Evolutionary conservation across 2,797 vertebrate genomes (phyloP), one percentile per base, ranked within the genome.

Genomic region (Serranus cabrilla): DNA sequence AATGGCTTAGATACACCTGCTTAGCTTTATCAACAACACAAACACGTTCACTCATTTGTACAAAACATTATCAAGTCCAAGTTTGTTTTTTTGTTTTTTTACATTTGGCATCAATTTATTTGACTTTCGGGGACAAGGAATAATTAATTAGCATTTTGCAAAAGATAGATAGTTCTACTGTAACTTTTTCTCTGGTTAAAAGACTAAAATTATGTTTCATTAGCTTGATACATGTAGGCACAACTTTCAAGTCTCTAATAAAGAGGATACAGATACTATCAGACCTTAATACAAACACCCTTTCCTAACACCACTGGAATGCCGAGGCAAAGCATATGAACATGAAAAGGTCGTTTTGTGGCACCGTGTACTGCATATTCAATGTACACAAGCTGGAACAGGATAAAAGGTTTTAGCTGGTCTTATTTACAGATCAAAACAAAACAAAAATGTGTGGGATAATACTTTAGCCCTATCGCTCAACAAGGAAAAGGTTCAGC

Each of bases 21-120:
- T 20, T 59, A 47, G 16, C 20, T 54, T 25, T 1, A 60, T 58
- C 27, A n/a, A 58, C 27, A 59, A 42, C 3, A 27, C 27, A 27
- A 27, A 68, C 50, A 66, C 40, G 55, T 21, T 50, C 49, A 47
- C 27, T 68, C 7, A 54, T 23, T 57, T 49, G 20, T 72, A 37
- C 1, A 84, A 60, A 6, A 81, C 39, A 66, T 34, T 34, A 58
- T 8, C n/a, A 39, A 74, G 11, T 34, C 76, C 2, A 2, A 60
- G 13, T 0, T 42, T 6, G 2, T 1, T 4, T 31, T 11, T 1
- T 4, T 8, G 13, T 76, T 78, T 16, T 77, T 56, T 73, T 40
- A 11, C 72, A 91, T 93, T 94, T 94, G 91, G 93, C 93, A 93
- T 93, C 82, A 91, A 71, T 93, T 93, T 93, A 94, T 92, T 94